Percentiles rank a stretch among this genome's conserved stretches.
Evolutionary conservation across 2,888 invertebrate genomes (phyloP).

Genomic region (Hylaea fasciaria): DNA sequence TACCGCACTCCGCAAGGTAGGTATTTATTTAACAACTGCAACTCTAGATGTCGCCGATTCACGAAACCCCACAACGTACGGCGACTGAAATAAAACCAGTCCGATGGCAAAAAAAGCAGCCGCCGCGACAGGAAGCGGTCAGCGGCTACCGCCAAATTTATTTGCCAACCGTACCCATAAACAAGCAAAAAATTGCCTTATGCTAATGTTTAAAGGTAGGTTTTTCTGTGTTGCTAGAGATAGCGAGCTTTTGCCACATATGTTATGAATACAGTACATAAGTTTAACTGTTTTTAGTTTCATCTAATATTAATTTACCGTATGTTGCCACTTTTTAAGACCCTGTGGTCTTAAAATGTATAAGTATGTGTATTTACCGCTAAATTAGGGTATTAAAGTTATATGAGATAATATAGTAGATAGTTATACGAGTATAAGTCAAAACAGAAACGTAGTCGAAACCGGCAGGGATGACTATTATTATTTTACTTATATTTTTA

Average conservation of each 20-base stretch:
- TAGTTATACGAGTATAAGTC: too few species aligned
- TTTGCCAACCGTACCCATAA: constrained; percentile 54
- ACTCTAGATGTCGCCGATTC: constrained; percentile 42
- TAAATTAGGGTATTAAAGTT: too few species aligned
- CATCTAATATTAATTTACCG: too few species aligned
- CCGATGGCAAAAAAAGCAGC: constrained; percentile 48
- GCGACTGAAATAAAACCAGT: constrained; percentile 51
- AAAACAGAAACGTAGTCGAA: too few species aligned
- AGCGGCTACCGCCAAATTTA: constrained; percentile 68
- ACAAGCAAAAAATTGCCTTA: constrained; percentile 29
- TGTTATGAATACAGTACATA: constrained; percentile 19
- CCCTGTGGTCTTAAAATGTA: too few species aligned
- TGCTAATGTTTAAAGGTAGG: constrained; percentile 21
- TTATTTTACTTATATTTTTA: too few species aligned
- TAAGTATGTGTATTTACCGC: too few species aligned
- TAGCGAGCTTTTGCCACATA: constrained; percentile 44
- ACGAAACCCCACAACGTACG: constrained; percentile 54
- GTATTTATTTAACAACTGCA: constrained; percentile 24
- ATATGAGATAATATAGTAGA: too few species aligned
- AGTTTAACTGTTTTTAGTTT: constrained; percentile 8
- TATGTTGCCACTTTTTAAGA: too few species aligned
- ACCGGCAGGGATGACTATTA: too few species aligned
- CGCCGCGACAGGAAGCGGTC: constrained; percentile 63
- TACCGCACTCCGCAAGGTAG: not conserved
- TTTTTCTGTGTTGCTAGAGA: constrained; percentile 26